phyloP scores from a whole-genome alignment of 1,140 invertebrate genomes.

The Zaprionus gabonicus region DNA sequence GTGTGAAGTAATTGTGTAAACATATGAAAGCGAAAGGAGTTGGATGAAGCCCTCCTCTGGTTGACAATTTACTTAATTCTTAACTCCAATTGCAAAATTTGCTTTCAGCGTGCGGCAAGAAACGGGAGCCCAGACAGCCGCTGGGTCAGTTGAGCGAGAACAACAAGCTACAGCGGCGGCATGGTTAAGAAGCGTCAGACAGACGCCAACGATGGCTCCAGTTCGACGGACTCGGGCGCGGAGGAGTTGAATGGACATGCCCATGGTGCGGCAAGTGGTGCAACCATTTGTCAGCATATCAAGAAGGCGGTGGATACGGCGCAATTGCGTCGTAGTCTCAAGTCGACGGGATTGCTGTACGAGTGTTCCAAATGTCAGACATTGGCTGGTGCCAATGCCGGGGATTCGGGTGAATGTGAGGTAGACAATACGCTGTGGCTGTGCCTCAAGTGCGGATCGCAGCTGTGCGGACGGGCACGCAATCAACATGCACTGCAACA shows the following conservation, averaged over 20 bases:
- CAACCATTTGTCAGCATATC: conserved; percentile 88
- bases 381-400: conserved; percentile 6
- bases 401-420: conserved; percentile 85
- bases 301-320: conserved; percentile 88
- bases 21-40: neutral
- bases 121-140: conserved; percentile 26
- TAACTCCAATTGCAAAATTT: neutral
- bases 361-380: conserved; percentile 87
- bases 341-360: conserved; percentile 85
- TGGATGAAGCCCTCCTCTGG: neutral
- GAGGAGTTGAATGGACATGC: conserved; percentile 83
- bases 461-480: conserved; percentile 90
- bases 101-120: conserved; percentile 22
- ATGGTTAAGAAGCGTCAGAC: conserved; percentile 87
- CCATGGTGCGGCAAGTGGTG: conserved; percentile 61
- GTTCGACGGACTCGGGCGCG: conserved; percentile 88
- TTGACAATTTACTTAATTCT: neutral
- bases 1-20: neutral
- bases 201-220: conserved; percentile 86
- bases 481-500: conserved; percentile 92
- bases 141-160: conserved; percentile 30
- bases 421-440: conserved; percentile 88
- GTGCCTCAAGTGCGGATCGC: conserved; percentile 90
- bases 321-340: conserved; percentile 87
- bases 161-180: conserved; percentile 8